Percentiles rank a stretch among this genome's conserved stretches.
phyloP scores from a whole-genome alignment of 2,113 vertebrate species.

The Uropsilus gracilis region DNA sequence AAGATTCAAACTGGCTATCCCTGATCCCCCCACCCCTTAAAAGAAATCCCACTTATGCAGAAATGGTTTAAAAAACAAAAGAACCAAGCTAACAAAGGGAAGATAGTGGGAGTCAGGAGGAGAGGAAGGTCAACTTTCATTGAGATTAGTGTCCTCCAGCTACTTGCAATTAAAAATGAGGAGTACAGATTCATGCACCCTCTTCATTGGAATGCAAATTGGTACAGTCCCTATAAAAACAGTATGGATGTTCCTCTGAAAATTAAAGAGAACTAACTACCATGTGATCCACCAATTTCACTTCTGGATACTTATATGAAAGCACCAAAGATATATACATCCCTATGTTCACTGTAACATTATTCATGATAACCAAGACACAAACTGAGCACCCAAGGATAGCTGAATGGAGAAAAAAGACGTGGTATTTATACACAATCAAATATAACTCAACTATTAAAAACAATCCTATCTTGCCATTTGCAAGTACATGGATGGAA shows the following conservation, averaged over 20 bases:
- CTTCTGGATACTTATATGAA: neutral
- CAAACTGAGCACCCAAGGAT: too few species aligned
- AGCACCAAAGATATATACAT: neutral
- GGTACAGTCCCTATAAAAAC: neutral
- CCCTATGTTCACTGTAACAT: neutral
- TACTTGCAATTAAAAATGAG: neutral
- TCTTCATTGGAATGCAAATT: neutral
- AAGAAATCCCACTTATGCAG: neutral
- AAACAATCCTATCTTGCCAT: too few species aligned
- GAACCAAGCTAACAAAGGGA: neutral
- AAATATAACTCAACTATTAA: too few species aligned
- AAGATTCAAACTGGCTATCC: neutral
- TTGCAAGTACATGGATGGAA: too few species aligned
- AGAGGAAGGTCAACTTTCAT: neutral
- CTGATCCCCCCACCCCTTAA: neutral
- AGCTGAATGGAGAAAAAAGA: too few species aligned
- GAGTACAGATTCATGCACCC: neutral
- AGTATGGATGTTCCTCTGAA: neutral
- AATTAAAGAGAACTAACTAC: neutral
- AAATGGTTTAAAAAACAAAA: neutral
- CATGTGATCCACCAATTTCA: neutral
- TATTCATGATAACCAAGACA: neutral
- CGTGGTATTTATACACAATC: too few species aligned
- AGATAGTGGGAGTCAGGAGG: neutral
- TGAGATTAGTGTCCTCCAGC: neutral